Percentiles rank a stretch among this genome's conserved stretches.
These are phyloP conservation scores for Cassiopea xamachana DNA, from an alignment of 30 jellyfish, hydroid and myxozoan genomes.

Conservation along the genomic window DNA sequence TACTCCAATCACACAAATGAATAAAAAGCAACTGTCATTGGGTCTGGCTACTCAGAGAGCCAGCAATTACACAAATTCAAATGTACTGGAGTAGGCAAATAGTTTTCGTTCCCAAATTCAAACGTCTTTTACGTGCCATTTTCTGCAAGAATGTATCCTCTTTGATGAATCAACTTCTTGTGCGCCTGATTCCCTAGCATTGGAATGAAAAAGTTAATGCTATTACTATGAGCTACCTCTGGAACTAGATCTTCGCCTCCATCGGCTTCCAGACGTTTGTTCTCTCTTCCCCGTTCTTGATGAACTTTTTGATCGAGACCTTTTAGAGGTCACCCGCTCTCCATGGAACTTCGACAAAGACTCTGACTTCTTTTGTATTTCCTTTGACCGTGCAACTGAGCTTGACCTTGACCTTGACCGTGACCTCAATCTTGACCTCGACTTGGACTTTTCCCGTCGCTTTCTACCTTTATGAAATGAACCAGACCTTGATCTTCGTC, in stretches of 20 bases:
- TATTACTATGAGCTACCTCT: not conserved
- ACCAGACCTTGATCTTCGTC: constrained; percentile 7
- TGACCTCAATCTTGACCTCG: constrained; percentile 6
- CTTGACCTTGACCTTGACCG: constrained; percentile 27
- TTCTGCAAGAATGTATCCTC: too few species aligned
- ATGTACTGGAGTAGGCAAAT: too few species aligned
- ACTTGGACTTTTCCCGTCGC: not conserved
- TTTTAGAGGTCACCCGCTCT: not conserved
- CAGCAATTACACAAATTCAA: too few species aligned
- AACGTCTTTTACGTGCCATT: too few species aligned
- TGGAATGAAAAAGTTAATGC: not conserved
- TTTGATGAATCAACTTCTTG: too few species aligned
- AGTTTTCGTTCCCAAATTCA: too few species aligned
- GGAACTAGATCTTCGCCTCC: not conserved
- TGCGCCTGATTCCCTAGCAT: not conserved
- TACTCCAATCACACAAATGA: too few species aligned
- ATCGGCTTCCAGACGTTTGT: not conserved
- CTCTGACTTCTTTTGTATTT: not conserved
- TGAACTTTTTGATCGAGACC: not conserved
- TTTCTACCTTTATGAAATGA: not conserved
- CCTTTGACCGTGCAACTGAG: not conserved
- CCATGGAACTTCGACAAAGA: not conserved
- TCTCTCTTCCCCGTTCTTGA: not conserved
- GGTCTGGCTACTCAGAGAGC: too few species aligned
- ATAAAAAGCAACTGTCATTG: too few species aligned